Evolutionary conservation across 2,113 vertebrate species (phyloP), one percentile per base, ranked within the genome.

Genomic region (Physeter macrocephalus): DNA sequence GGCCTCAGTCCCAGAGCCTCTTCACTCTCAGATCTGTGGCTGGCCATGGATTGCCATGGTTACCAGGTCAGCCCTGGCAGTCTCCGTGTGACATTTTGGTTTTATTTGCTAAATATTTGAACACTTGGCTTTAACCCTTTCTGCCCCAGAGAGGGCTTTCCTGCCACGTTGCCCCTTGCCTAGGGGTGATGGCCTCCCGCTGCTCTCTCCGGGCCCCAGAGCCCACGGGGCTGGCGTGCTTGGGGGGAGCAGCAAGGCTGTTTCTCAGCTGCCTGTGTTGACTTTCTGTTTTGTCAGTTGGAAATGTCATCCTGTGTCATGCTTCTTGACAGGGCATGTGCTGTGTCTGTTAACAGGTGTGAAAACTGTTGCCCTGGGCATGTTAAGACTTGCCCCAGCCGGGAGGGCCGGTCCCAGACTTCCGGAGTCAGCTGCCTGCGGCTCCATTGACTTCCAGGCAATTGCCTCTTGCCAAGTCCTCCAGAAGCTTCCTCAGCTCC

Each of bases 71-170:
- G 80, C n/a, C 80, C 80, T 62, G 85, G 54, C 46, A n/a, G 31
- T 74, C 54, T 95, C 75, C 10, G 17, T 67, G 72, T 96, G 89
- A 93, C 93, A 92, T 78, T 89, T 84, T 93, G 78, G 49, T 77
- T 93, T 94, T 96, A 88, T 90, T 97, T 87, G 84, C 91, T 95
- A 96, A 96, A 96, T 97, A 93, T 94, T 97, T 97, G 92, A 94
- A 75, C 41, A 27, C 23, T 77, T 72, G 52, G 54, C 59, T 77
- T 97, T 96, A 93, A 96, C 84, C 49, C 67, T 90, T 93, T 83
- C 90, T 83, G 57, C 41, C 46, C 49, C 69, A 21, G 34, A 74
- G 84, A 46, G 57, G 87, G 39, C n/a, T 69, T 62, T 39, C 46
- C 74, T 75, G 89, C 46, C 46, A 10, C 15, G 0, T 15, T 14